Conservation (phyloP, 2,888 invertebrate genomes). For the Teleiodes luculella region DNA sequence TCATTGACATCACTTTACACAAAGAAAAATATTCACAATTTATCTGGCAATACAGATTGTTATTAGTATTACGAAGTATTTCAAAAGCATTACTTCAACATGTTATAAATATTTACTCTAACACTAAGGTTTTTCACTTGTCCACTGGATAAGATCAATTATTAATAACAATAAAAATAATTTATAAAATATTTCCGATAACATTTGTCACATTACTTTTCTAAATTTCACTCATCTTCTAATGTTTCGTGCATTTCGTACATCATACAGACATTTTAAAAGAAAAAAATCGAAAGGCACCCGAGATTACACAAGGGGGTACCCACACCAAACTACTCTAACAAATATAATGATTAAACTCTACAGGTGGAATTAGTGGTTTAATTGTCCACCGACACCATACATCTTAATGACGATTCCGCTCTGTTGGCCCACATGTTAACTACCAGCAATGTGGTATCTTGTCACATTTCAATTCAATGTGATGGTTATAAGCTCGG, state of each 20-base stretch:
- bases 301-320: slow-evolving; percentile 74
- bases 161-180: slow-evolving; percentile 71
- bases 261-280: slow-evolving; percentile 85
- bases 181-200: slow-evolving; percentile 70
- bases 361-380: slow-evolving; percentile 59
- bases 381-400: slow-evolving; percentile 44
- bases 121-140: slow-evolving; percentile 71
- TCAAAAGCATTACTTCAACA: slow-evolving; percentile 61
- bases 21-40: slow-evolving; percentile 79
- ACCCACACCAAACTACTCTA: slow-evolving; percentile 78
- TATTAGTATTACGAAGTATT: slow-evolving; percentile 54
- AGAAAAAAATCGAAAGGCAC: slow-evolving; percentile 69
- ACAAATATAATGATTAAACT: slow-evolving; percentile 73
- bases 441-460: not conserved
- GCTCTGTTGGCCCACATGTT: slow-evolving; percentile 45
- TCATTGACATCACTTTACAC: slow-evolving; percentile 70
- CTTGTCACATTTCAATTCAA: not conserved
- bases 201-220: slow-evolving; percentile 54
- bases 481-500: slow-evolving; percentile 9
- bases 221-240: slow-evolving; percentile 83
- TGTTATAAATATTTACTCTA: slow-evolving; percentile 62
- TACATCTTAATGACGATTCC: slow-evolving; percentile 42
- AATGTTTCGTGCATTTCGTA: slow-evolving; percentile 93
- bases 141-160: slow-evolving; percentile 68
- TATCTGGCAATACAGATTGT: slow-evolving; percentile 79